Base-by-base conservation (phyloP, 2,797 vertebrate genomes). In the Centroberyx gerrardi region DNA sequence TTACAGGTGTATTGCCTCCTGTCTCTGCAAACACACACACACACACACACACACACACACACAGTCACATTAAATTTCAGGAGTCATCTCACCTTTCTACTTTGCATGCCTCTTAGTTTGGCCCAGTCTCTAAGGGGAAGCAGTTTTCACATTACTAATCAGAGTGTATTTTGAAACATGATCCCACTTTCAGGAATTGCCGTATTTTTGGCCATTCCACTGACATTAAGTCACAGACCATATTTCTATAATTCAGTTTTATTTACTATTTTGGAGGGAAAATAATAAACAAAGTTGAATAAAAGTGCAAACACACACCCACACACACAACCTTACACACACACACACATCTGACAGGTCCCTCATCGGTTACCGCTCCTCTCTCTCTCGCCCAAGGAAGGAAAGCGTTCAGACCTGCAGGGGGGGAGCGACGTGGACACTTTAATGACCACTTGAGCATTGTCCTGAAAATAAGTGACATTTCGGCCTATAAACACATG, bases 1-100 rank as follows among this genome's bases (percentile, higher is more conserved):
- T 92, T 91, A 92, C 88, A 90, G 71, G 86, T 91, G 85, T 90
- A 83, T 46, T 70, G 60, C 76, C 48, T 83, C 33, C 71, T 68
- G 71, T 40, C 36, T 12, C 61, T n/a, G 66, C 33, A 76, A 68
- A 68, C 14, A 68, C 61, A 72, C 53, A 40, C 58, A 18, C 36
- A 33, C 38, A 67, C 53, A 46, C 64, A 55, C 42, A 56, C 40
- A 54, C 54, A 58, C 36, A 73, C 68, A 68, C 58, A 53, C 63
- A 66, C 0, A 18, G 36, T 61, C 81, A 78, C 76, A 86, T 81
- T 74, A 82, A 61, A 81, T 84, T 84, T 79, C 72, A 85, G 82
- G 68, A 82, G 63, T 83, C 73, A 81, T 76, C 71, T 85, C 73
- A 78, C 72, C 73, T 83, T 81, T 72, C 81, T 83, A 52, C 74